phyloP scores from a whole-genome alignment of 2,113 vertebrate genomes.

The Chloropsis hardwickii region DNA sequence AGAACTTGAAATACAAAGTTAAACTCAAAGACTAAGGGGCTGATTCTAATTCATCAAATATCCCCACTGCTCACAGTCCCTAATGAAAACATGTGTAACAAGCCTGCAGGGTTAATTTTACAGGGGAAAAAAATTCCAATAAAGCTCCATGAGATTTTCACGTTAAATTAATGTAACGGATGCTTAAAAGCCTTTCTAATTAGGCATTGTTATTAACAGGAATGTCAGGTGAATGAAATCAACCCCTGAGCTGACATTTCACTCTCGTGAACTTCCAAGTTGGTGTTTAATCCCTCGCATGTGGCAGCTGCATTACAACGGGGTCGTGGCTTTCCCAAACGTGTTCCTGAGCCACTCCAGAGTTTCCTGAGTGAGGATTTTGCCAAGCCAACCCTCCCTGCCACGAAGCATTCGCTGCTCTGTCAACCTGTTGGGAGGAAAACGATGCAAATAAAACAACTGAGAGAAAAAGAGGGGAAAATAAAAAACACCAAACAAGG shows the following conservation, averaged over 20 bases:
- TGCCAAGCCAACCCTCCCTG: background rate
- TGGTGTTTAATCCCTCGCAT: constrained; percentile 25
- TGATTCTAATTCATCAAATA: constrained; percentile 69
- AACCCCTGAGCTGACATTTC: constrained; percentile 65
- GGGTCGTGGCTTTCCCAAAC: background rate
- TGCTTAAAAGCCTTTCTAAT: constrained; percentile 80
- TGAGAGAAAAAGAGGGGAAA: background rate
- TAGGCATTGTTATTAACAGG: constrained; percentile 75
- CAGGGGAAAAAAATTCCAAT: constrained; percentile 65
- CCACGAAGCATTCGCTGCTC: background rate
- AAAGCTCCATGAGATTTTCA: constrained; percentile 71
- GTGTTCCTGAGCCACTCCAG: background rate
- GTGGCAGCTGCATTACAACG: background rate
- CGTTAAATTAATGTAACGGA: constrained; percentile 76
- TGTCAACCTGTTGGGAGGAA: background rate
- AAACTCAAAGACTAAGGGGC: constrained; percentile 37
- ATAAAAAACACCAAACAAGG: no score
- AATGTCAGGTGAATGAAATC: constrained; percentile 75
- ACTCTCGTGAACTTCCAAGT: constrained; percentile 2
- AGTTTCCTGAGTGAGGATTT: background rate
- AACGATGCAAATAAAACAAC: background rate
- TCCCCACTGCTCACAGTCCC: constrained; percentile 53
- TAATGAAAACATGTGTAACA: constrained; percentile 78
- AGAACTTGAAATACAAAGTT: constrained; percentile 39
- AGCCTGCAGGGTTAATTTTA: constrained; percentile 77